Percentiles rank a stretch among this genome's conserved stretches.
Conservation (phyloP, 2,113 vertebrate species). For the Oncorhynchus masou region DNA sequence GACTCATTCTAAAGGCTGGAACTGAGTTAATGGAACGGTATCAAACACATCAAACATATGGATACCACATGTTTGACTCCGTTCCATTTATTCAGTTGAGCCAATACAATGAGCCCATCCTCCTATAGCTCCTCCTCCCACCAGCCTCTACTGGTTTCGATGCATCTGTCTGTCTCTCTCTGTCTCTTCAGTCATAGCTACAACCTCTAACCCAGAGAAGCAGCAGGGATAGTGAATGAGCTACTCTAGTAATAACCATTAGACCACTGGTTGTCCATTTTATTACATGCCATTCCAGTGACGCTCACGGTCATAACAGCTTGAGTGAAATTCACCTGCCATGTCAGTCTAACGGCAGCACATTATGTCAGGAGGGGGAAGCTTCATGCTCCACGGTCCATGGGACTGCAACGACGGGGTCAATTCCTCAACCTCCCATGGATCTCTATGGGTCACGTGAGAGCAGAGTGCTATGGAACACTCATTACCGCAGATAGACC, state of each 20-base stretch:
- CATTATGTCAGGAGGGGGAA: constrained; percentile 64
- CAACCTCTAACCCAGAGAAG: constrained; percentile 37
- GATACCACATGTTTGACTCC: too few species aligned
- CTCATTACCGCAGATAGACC: constrained; percentile 68
- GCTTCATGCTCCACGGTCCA: constrained; percentile 42
- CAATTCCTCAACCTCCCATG: constrained; percentile 72
- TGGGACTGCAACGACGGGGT: constrained; percentile 52
- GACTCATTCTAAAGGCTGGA: too few species aligned
- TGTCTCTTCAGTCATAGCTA: constrained; percentile 13
- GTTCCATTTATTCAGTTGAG: too few species aligned
- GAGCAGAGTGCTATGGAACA: constrained; percentile 54
- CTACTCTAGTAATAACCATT: constrained; percentile 49
- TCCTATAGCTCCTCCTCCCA: background rate
- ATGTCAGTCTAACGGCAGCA: constrained; percentile 54
- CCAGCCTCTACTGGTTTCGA: background rate
- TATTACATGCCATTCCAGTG: constrained; percentile 54
- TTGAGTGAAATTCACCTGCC: constrained; percentile 58
- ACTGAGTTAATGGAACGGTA: too few species aligned
- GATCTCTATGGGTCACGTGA: constrained; percentile 63
- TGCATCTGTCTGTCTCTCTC: background rate
- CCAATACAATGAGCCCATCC: background rate
- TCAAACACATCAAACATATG: too few species aligned
- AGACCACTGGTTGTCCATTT: constrained; percentile 53
- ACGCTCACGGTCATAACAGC: constrained; percentile 61
- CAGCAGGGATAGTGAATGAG: constrained; percentile 50